Evolutionary conservation across 2,797 vertebrate species (phyloP).

Genomic region (Xenopus petersii): DNA sequence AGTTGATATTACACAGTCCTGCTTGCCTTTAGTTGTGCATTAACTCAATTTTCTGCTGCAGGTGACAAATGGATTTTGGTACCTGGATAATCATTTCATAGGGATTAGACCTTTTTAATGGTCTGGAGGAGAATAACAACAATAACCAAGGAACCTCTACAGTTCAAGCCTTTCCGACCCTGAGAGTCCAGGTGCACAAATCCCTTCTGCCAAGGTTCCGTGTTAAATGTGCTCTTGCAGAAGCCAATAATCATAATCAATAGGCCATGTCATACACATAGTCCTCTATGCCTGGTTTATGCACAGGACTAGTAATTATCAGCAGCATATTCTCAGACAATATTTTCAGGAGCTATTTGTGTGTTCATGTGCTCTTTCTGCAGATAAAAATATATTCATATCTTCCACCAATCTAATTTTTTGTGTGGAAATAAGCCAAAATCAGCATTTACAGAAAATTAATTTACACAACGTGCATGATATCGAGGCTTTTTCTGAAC

Average conservation of each 20-base stretch:
- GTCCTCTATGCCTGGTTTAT: neutral
- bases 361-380: too few species aligned
- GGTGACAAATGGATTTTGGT: constrained; percentile 90
- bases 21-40: constrained; percentile 93
- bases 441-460: too few species aligned
- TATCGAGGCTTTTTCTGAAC: too few species aligned
- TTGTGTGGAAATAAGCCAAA: too few species aligned
- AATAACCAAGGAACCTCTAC: constrained; percentile 59
- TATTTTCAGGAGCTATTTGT: neutral
- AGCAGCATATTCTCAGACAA: neutral
- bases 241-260: constrained; percentile 49
- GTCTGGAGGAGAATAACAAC: constrained; percentile 77
- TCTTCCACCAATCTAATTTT: too few species aligned
- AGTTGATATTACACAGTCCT: constrained; percentile 97
- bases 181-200: constrained; percentile 64
- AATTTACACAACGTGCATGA: too few species aligned
- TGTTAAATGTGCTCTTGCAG: constrained; percentile 59
- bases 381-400: too few species aligned
- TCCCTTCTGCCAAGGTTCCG: constrained; percentile 65
- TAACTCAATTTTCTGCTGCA: constrained; percentile 96
- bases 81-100: constrained; percentile 90
- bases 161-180: constrained; percentile 54
- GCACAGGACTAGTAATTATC: neutral
- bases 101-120: constrained; percentile 84
- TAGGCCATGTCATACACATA: neutral